Evolutionary conservation across 2,888 invertebrate species (phyloP), one percentile per base, ranked within the genome.

Genomic region (Chymomyza fuscimana): DNA sequence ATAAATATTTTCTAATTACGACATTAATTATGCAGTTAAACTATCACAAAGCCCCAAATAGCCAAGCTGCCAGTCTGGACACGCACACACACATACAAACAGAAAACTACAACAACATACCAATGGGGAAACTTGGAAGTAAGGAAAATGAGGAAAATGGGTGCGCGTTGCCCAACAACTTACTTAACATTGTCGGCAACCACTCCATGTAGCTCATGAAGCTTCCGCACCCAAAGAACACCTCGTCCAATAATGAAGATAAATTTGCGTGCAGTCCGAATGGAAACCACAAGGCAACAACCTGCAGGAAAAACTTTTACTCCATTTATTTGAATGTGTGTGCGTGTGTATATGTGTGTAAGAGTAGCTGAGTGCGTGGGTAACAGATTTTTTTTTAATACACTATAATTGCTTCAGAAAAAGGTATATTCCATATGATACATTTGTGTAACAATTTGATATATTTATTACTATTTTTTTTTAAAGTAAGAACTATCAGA

Each of bases 1-100:
- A 54, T 54, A 54, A 54, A 54, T 54, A 54, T 54, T 54, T 54
- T 54, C 54, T 54, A 54, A 54, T 54, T 54, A 54, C 54, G 22
- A 54, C 54, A 54, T 54, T 54, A 54, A 16, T 54, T 54, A 54
- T 54, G 54, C 19, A 54, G 54, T 54, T 54, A 54, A 54, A 22
- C 54, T 54, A 54, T 54, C 54, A 46, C 40, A 46, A 46, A 46
- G 40, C 40, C 40, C 40, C 40, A 46, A 46, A 46, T 46, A 12
- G 40, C 40, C 40, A 46, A 46, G 3, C 12, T 46, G 40, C 40
- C 40, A 46, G 40, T 46, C 40, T 46, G 40, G 12, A 46, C 40
- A 46, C 40, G 40, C 40, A 46, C 40, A 46, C 32, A 32, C 32
- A 40, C 40, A 40, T 1, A 40, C 1, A 40, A 5, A 40, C 40